A percentile compares a stretch with the other conserved stretches of the same genome.
phyloP scores from a whole-genome alignment of 2,113 vertebrate species.

The Leiothrix lutea region DNA sequence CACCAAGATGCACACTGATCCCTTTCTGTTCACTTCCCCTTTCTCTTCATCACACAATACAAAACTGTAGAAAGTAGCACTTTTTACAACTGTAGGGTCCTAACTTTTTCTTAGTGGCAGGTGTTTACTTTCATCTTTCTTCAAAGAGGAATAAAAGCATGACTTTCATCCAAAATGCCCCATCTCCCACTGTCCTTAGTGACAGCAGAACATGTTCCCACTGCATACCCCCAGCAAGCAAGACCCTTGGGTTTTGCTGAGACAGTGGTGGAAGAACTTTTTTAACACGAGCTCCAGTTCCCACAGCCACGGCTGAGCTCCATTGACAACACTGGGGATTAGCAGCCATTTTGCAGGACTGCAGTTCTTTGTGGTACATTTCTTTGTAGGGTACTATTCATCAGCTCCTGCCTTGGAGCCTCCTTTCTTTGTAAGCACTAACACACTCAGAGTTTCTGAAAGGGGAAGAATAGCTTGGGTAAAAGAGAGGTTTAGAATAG shows the following conservation, averaged over 20 bases:
- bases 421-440: not conserved
- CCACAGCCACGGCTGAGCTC: not conserved
- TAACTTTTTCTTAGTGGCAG: not conserved
- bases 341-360: not conserved
- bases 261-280: not conserved
- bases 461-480: not conserved
- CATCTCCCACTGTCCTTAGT: not conserved
- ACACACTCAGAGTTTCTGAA: not conserved
- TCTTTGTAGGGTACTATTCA: not conserved
- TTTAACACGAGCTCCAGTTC: not conserved
- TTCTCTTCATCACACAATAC: not conserved
- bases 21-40: not conserved
- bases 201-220: not conserved
- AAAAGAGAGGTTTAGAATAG: not conserved
- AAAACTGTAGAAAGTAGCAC: not conserved
- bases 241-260: not conserved
- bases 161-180: not conserved
- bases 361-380: not conserved
- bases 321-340: not conserved
- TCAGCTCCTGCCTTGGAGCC: not conserved
- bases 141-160: not conserved
- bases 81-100: not conserved
- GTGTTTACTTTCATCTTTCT: not conserved
- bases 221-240: accelerated
- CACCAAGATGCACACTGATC: not conserved